phyloP scores from a whole-genome alignment of 2,888 invertebrate species.

The Nipponacmea schrenckii region DNA sequence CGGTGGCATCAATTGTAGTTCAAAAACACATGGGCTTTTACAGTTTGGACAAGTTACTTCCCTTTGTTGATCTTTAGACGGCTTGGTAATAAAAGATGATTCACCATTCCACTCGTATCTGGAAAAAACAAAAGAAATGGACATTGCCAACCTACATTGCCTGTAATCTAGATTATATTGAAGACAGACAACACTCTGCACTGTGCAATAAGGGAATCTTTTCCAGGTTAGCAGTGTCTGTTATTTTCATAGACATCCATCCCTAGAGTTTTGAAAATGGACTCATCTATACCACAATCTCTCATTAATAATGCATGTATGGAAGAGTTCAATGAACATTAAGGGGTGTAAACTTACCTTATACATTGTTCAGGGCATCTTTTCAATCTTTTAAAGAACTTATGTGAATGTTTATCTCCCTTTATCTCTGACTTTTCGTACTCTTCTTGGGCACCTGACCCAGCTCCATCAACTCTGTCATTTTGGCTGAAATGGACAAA shows the following conservation, averaged over 20 bases:
- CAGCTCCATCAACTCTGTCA: neutral
- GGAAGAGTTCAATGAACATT: no score
- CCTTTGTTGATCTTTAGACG: conserved; percentile 57
- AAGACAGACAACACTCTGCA: no score
- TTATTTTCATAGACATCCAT: no score
- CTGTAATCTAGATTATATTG: no score
- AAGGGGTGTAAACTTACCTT: conserved; percentile 72
- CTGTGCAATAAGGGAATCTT: no score
- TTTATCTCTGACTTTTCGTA: conserved; percentile 84
- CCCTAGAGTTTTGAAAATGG: no score
- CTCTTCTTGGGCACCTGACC: conserved; percentile 68
- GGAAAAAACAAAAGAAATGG: conserved; percentile 37
- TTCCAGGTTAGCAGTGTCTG: no score
- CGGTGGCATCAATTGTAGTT: conserved; percentile 85
- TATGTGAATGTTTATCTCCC: conserved; percentile 84
- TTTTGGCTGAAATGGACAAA: no score
- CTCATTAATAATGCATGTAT: no score
- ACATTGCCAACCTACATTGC: neutral
- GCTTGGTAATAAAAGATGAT: conserved; percentile 71
- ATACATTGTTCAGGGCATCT: conserved; percentile 84
- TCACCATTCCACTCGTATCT: conserved; percentile 81
- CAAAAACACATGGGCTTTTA: conserved; percentile 79
- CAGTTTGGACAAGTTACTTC: conserved; percentile 74
- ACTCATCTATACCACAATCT: no score
- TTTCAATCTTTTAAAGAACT: conserved; percentile 79